Evolutionary conservation across 2,113 vertebrate species (phyloP), one percentile per base, ranked within the genome.

Genomic region (Elgaria multicarinata): DNA sequence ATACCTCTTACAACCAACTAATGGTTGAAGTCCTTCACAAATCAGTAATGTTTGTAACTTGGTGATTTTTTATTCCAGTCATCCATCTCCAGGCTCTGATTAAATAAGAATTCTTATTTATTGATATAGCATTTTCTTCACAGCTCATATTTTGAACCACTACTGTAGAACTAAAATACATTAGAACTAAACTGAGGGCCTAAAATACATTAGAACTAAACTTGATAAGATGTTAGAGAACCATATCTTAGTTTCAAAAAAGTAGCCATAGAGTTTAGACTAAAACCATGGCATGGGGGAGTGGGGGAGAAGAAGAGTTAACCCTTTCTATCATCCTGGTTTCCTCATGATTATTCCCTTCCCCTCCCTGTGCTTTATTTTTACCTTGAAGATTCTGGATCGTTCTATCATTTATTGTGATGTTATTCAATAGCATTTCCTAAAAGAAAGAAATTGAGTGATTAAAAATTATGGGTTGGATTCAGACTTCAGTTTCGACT

Each of bases 321-420:
- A 78, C 44, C 9, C 12, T 46, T 77, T 46, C 75, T 13, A 77
- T 44, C 42, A 46, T 46, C 12, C 12, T 28, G 24, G 12, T 46
- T 50, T 26, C 12, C 31, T 50, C 24, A 72, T 72, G n/a, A 77
- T 4, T 28, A 50, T 78, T n/a, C n/a, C n/a, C n/a, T n/a, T n/a
- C n/a, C n/a, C n/a, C n/a, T n/a, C n/a, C n/a, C 8, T 62, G 7
- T 33, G 2, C 1, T n/a, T 9, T 81, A 77, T 39, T 89, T 76
- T 6, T 93, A 97, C 97, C 96, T 95, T 94, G 93, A 2, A 97
- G 91, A 86, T 42, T 94, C n/a, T 96, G 94, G 80, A 97, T 94
- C 87, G 95, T 0, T 85, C 3, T 87, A 44, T 95, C 95, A 87
- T 93, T 96, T 89, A 85, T 36, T 87, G 95, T 95, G 66, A 96